Conservation (phyloP, 2,113 vertebrate genomes). For the Myxocyprinus asiaticus region DNA sequence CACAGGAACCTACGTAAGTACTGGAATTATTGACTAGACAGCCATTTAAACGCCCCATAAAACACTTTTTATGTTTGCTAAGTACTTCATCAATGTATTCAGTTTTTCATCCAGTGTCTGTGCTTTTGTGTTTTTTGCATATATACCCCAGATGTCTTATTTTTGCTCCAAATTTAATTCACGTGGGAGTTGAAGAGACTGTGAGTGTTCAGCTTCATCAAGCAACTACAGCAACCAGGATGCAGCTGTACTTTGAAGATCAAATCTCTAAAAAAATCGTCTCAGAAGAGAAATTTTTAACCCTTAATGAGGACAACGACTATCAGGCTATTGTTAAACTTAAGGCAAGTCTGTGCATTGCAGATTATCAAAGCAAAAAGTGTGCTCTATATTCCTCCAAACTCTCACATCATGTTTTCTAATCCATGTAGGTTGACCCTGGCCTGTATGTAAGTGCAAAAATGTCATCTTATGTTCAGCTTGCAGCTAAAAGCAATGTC, state of each 20-base stretch:
- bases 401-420: background rate
- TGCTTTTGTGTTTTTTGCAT: background rate
- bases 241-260: conserved; percentile 60
- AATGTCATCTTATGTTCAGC: conserved; percentile 42
- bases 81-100: background rate
- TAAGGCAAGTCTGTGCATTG: conserved; percentile 55
- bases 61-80: background rate
- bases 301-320: conserved; percentile 61
- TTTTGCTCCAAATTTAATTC: conserved; percentile 70
- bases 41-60: background rate
- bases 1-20: conserved; percentile 71
- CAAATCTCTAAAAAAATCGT: background rate
- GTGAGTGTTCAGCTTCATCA: conserved; percentile 69
- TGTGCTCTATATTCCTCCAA: background rate
- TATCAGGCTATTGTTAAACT: conserved; percentile 68
- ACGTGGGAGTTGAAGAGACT: conserved; percentile 62
- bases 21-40: background rate
- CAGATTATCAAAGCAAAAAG: background rate
- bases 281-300: conserved; percentile 50
- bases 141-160: conserved; percentile 65
- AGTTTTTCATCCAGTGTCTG: background rate
- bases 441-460: background rate
- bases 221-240: conserved; percentile 43
- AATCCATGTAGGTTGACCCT: conserved; percentile 58
- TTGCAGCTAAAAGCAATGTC: conserved; percentile 61